Base-by-base conservation (phyloP, 2,113 vertebrate species). In the Ovis canadensis region DNA sequence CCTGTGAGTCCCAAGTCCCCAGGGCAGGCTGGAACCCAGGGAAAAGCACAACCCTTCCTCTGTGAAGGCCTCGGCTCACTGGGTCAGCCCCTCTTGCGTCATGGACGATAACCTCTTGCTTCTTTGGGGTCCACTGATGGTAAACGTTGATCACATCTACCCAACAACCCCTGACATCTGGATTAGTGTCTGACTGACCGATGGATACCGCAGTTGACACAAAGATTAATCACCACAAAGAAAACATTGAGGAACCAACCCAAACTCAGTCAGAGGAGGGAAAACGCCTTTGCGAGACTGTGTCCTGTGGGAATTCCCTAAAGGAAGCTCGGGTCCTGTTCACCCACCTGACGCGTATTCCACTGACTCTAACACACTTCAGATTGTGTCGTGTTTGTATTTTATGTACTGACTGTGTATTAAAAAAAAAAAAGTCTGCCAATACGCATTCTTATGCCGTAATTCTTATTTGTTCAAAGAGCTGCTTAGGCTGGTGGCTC, bases 401-500 rank as follows among this genome's bases (percentile, higher is more conserved):
- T 94, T 89, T 90, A 87, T 6, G 48, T 45, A n/a, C 7, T 64
- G 64, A n/a, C 7, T 64, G 64, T 9, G 77, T 88, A 71, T 86
- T 87, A 74, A 93, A 10, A 67, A 91, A 36, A 36, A 93, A 77
- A 60, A 88, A 40, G 17, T 77, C 36, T 94, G 17, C 10, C 29
- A 94, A n/a, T 80, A 17, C 36, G 19, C 6, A 40, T 96, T 57
- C 57, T 90, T 90, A 54, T 11, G 8, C 93, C 1, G 16, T 94
- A 25, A 80, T 83, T 71, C 97, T 91, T 77, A 98, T 80, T 90
- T 95, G 62, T 59, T 92, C 77, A 33, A 80, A 83, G 43, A 94
- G 40, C 2, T 59, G 3, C 67, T 81, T 29, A 64, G 59, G 16
- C 59, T 43, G 71, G 71, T 43, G 71, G 71, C 71, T 25, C 71